Evolutionary conservation across 2,888 invertebrate species (phyloP).

Genomic region (Xanthostigma xanthostigma): DNA sequence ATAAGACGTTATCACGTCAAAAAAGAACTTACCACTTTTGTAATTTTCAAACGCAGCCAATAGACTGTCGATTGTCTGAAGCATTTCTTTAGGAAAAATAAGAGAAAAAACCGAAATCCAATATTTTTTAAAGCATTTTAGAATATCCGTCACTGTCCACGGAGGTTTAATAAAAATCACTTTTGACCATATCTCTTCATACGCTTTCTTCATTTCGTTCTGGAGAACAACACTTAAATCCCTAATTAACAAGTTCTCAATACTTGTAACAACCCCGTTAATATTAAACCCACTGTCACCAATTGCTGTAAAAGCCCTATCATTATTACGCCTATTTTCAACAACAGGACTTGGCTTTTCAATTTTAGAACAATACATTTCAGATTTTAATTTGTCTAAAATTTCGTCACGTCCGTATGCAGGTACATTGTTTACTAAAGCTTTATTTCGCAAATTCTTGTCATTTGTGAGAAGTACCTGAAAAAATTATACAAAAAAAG

Average conservation of each 20-base stretch:
- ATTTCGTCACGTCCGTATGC: conserved; percentile 20
- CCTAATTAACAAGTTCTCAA: background rate
- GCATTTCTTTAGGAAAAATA: conserved; percentile 22
- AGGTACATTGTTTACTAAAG: conserved; percentile 31
- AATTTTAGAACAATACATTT: background rate
- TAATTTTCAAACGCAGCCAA: conserved; percentile 15
- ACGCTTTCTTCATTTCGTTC: conserved; percentile 41
- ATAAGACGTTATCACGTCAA: background rate
- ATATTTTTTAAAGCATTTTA: conserved; percentile 39
- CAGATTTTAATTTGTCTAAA: conserved; percentile 12
- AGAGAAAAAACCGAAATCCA: conserved; percentile 44
- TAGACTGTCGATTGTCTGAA: conserved; percentile 18
- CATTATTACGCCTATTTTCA: background rate
- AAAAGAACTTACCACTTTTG: conserved; percentile 15
- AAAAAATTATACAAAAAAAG: too few species aligned
- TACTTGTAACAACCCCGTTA: too few species aligned
- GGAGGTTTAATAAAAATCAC: conserved; percentile 38
- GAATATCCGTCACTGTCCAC: conserved; percentile 36
- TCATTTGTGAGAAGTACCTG: conserved; percentile 38
- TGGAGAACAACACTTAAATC: conserved; percentile 23
- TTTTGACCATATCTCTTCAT: conserved; percentile 36
- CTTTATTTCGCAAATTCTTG: conserved; percentile 41
- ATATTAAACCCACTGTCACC: background rate
- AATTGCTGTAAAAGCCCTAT: background rate
- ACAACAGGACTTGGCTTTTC: background rate